Evolutionary conservation across 2,888 invertebrate species (phyloP), one percentile per base, ranked within the genome.

Genomic region (Hydropsyche betteni): DNA sequence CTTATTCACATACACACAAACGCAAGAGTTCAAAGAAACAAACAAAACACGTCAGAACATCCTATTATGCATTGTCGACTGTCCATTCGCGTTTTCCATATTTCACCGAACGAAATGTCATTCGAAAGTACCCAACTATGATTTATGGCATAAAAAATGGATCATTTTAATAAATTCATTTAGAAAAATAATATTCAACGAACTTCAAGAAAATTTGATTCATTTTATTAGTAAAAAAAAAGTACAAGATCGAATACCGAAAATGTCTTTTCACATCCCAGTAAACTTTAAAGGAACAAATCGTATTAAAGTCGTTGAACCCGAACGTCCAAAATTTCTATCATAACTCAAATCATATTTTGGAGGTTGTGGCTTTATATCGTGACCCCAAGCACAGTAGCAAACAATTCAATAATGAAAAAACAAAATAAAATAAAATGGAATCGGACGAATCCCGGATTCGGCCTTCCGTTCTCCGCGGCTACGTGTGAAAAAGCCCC

Each of bases 391-490:
- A 58, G 14, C 12, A 64, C 64, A 64, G 36, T 64, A 36, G 12
- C 10, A 1, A 44, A 44, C 44, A 44, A 44, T 44, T 10, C 10
- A 10, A 44, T 36, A 33, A 55, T 55, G 6, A 55, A 8, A n/a
- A 55, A 55, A 24, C 24, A 24, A 24, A 16, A 16, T 34, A 61
- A 64, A 64, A 34, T 36, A 10, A 6, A 64, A 64, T 64, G 64
- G 55, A 55, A 64, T 34, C 24, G 69, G n/a, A 53, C 34, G 55
- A 72, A 14, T 72, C 72, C 72, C 72, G 72, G 72, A 72, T 72
- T 72, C 61, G 72, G 38, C 72, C 72, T 72, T 72, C 72, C 36
- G n/a, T 53, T 50, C 16, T 53, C 64, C 64, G 36, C 64, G 64
- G 16, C 8, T 7, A 64, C 64, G 64, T 64, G 64, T 64, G 64